These are phyloP conservation scores for Carollia perspicillata DNA, from an alignment of 2,113 vertebrate species.

Conservation along the genomic window DNA sequence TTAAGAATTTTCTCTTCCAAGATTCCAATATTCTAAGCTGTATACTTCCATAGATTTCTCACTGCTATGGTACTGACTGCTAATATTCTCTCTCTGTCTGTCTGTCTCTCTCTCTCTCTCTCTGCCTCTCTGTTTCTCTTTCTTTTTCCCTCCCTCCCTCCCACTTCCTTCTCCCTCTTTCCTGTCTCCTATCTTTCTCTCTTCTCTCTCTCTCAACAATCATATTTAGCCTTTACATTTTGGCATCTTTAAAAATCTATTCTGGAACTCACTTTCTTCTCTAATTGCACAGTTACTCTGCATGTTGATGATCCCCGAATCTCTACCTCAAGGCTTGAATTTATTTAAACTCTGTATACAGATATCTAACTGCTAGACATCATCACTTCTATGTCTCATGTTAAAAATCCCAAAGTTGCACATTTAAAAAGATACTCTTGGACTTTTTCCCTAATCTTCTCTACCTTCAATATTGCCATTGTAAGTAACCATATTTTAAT, in stretches of 20 bases:
- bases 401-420: neutral
- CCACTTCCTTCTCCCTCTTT: neutral
- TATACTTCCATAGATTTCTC: neutral
- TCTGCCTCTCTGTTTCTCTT: fast-evolving
- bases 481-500: neutral
- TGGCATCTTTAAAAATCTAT: neutral
- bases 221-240: neutral
- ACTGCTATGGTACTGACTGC: neutral
- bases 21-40: neutral
- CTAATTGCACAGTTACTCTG: neutral
- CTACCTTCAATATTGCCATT: neutral
- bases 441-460: neutral
- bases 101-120: too few species aligned
- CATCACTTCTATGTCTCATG: neutral
- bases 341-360: neutral
- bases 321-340: neutral
- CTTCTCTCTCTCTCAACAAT: neutral
- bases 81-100: neutral
- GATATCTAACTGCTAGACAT: neutral
- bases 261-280: neutral
- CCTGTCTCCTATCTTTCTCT: neutral
- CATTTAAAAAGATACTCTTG: neutral
- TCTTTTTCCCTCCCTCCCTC: fast-evolving
- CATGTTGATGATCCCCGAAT: neutral
- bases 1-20: neutral